Percentiles rank a stretch among this genome's conserved stretches.
phyloP scores from a whole-genome alignment of 1,140 invertebrate genomes.

The Drosophila bifasciata region DNA sequence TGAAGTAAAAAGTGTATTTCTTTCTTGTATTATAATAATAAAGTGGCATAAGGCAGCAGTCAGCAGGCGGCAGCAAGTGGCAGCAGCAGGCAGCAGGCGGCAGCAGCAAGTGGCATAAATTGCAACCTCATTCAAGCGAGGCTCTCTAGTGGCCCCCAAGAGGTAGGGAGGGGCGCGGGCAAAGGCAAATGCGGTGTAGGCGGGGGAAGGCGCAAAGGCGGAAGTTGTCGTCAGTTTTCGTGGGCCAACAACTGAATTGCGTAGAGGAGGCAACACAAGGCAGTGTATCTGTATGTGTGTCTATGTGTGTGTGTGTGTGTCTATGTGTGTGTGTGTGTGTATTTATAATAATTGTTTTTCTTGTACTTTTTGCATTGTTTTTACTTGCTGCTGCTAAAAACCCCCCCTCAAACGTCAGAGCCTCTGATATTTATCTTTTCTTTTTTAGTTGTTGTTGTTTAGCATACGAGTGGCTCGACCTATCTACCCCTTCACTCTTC shows the following conservation, averaged over 20 bases:
- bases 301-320: neutral
- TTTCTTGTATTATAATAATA: conserved; percentile 73
- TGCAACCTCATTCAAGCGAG: conserved; percentile 75
- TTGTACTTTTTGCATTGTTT: conserved; percentile 28
- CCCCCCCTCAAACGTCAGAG: conserved; percentile 45
- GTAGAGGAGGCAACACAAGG: conserved; percentile 21
- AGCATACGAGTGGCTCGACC: conserved; percentile 45
- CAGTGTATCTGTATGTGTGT: neutral
- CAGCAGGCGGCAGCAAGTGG: no score
- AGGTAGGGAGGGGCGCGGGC: no score
- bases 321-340: conserved; percentile 30
- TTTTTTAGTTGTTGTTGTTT: conserved; percentile 19
- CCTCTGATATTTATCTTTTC: conserved; percentile 66
- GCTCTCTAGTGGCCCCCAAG: conserved; percentile 28
- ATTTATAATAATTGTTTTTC: conserved; percentile 68
- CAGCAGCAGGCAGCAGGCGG: no score
- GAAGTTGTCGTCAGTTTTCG: conserved; percentile 59
- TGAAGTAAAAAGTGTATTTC: conserved; percentile 47
- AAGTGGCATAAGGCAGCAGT: conserved; percentile 47
- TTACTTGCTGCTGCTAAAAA: conserved; percentile 33
- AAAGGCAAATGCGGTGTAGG: no score
- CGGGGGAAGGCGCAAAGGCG: conserved; percentile 36
- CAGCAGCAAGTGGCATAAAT: conserved; percentile 75
- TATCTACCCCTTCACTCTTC: conserved; percentile 32
- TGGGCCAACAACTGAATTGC: conserved; percentile 59